These are phyloP conservation scores for Sus scrofa DNA, from an alignment of 2,113 vertebrate species.

Conservation along the genomic window T2T-Sscrofa CM000816.6:92006001-92006500, in stretches of 20 bases:
- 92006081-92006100: not conserved
- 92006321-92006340: slow-evolving; percentile 9
- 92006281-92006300: not conserved
- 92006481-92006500: slow-evolving; percentile 15
- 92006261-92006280: not conserved
- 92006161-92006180: not conserved
- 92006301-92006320: not conserved
- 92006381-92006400: not conserved
- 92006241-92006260: not conserved
- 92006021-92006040: not conserved
- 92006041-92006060: not conserved
- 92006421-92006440: slow-evolving; percentile 10
- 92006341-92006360: not conserved
- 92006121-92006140: not conserved
- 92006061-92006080: not conserved
- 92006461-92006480: not conserved
- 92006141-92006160: not conserved
- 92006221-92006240: not conserved
- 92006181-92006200: slow-evolving; percentile 15
- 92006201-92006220: not conserved
- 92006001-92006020: not conserved
- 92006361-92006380: not conserved
- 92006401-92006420: slow-evolving; percentile 39
- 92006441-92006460: not conserved
- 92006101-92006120: not conserved